These are phyloP conservation scores for Odontophorus gujanensis DNA, from an alignment of 2,113 vertebrate genomes.

Conservation along the genomic window DNA sequence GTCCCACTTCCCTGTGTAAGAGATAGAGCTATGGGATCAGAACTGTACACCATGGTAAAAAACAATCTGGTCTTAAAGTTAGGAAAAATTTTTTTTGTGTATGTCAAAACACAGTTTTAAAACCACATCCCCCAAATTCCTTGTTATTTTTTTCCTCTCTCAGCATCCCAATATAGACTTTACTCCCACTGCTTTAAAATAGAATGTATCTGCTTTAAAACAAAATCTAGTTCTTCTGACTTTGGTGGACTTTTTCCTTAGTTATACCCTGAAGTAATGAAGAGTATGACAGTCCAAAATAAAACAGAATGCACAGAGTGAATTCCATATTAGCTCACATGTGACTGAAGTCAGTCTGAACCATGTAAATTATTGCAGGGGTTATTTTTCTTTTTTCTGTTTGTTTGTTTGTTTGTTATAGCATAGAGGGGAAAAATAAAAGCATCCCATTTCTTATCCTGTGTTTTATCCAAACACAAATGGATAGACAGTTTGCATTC, in stretches of 20 bases:
- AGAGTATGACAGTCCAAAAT: conserved; percentile 19
- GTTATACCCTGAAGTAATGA: neutral
- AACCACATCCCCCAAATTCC: neutral
- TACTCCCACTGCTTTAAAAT: neutral
- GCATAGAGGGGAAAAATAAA: neutral
- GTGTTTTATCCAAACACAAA: conserved; percentile 49
- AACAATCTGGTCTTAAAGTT: neutral
- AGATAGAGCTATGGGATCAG: neutral
- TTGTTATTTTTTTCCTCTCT: neutral
- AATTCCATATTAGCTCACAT: conserved; percentile 6
- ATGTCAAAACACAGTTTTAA: neutral
- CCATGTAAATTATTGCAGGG: neutral
- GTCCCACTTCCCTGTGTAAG: neutral
- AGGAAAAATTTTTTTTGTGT: neutral
- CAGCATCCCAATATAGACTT: neutral
- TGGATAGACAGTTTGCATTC: conserved; percentile 32
- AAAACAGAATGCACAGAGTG: conserved; percentile 6
- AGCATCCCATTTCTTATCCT: neutral
- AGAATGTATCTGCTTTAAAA: neutral
- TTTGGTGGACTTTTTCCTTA: neutral
- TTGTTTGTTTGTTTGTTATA: neutral
- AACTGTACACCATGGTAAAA: neutral
- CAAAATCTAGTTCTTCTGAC: neutral
- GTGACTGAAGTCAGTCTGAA: conserved; percentile 9
- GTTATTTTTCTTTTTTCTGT: neutral